Evolutionary conservation across 2,888 invertebrate genomes (phyloP).

Genomic region (Latrodectus elegans): DNA sequence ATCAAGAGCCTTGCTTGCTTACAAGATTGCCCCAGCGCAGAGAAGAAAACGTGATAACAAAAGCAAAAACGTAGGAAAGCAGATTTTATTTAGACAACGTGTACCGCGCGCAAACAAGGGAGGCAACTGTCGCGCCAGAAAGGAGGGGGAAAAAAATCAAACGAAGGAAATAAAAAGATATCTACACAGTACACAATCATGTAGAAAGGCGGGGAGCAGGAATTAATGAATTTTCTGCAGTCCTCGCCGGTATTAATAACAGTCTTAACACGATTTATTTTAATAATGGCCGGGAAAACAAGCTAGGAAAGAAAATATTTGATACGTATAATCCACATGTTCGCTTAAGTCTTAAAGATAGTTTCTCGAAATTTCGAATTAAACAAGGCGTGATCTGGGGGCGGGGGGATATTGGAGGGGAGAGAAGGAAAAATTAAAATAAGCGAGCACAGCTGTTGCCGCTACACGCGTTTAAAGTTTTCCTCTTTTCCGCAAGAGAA

Average conservation of each 20-base stretch:
- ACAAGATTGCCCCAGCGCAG: too few relatives aligned
- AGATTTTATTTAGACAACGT: too few relatives aligned
- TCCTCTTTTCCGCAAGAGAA: neutral
- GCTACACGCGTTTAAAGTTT: conserved; percentile 23
- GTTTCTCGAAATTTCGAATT: conserved; percentile 1
- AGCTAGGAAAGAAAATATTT: neutral
- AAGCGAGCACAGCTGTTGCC: conserved; percentile 20
- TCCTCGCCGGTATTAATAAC: conserved; percentile 12
- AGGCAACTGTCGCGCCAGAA: neutral
- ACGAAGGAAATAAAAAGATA: neutral
- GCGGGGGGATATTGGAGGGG: neutral
- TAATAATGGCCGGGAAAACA: neutral
- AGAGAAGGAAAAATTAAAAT: neutral
- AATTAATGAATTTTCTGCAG: conserved; percentile 26
- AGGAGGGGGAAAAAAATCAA: neutral
- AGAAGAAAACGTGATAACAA: too few relatives aligned
- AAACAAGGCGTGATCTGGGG: conserved; percentile 10
- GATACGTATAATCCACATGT: conserved; percentile 11
- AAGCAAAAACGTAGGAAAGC: too few relatives aligned
- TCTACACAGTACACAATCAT: neutral
- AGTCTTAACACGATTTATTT: conserved; percentile 16
- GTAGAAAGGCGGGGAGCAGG: neutral
- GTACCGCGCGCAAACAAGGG: too few relatives aligned
- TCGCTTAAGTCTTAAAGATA: neutral
- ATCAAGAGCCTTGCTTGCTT: too few relatives aligned